phyloP scores from a whole-genome alignment of 1,140 invertebrate genomes.

The Drosophila equinoxialis region DNA sequence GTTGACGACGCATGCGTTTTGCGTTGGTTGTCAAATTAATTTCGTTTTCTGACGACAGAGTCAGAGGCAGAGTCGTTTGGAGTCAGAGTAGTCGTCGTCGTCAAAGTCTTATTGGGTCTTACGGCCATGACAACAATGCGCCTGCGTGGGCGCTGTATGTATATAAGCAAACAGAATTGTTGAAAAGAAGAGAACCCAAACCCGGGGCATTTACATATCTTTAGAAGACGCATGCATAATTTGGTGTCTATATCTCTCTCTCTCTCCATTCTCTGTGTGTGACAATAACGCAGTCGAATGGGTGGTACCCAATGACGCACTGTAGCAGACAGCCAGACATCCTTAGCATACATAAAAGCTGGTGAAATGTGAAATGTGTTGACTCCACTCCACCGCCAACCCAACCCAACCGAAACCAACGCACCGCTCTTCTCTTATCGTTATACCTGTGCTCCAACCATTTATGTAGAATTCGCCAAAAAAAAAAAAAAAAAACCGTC shows the following conservation, averaged over 20 bases:
- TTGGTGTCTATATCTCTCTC: constrained; percentile 46
- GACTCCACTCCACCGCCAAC: neutral
- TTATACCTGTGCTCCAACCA: constrained; percentile 16
- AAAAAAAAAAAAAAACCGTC: constrained; percentile 18
- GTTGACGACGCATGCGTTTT: constrained; percentile 74
- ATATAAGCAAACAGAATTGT: constrained; percentile 50
- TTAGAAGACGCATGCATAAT: constrained; percentile 68
- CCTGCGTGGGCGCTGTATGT: constrained; percentile 56
- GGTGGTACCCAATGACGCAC: constrained; percentile 39
- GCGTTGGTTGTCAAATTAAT: constrained; percentile 81
- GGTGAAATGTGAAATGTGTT: constrained; percentile 77
- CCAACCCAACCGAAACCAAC: neutral
- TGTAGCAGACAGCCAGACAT: constrained; percentile 52
- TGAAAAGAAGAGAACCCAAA: neutral
- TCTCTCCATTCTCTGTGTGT: constrained; percentile 23
- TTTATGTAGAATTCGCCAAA: constrained; percentile 57
- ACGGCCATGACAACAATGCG: constrained; percentile 61
- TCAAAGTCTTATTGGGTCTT: constrained; percentile 6
- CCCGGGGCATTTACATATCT: constrained; percentile 62
- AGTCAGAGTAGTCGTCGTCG: neutral
- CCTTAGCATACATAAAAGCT: constrained; percentile 70
- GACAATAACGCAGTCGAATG: constrained; percentile 57
- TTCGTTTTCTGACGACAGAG: constrained; percentile 61
- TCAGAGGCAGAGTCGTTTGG: neutral
- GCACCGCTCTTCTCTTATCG: neutral